Evolutionary conservation across 2,797 vertebrate genomes (phyloP), one percentile per base, ranked within the genome.

Genomic region (Urophycis tenuis): DNA sequence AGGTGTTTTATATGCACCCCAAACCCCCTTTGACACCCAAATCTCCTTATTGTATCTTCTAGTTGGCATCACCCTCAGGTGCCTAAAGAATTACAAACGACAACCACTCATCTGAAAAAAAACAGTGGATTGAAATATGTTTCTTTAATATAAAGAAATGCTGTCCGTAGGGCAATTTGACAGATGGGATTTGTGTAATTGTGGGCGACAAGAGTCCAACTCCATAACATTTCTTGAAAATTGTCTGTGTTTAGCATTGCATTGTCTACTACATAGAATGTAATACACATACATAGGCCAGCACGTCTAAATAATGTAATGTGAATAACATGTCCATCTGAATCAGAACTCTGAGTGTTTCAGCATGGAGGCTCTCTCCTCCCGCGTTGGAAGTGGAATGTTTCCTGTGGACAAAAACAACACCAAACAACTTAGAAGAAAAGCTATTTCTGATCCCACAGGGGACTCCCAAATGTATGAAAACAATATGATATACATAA

Each of bases 381-480:
- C 93, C 60, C 91, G 87, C 81, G 93, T 91, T 78, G 93, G 93
- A 75, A 97, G 82, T 82, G 97, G 92, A 87, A 98, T 96, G 85
- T 99, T 98, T 90, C 96, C 97, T 99, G 88, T 74, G 79, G 3
- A 29, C n/a, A 78, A 17, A 81, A 74, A 77, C 25, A 29, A 64
- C 60, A n/a, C n/a, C n/a, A 67, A 64, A 11, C 6, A 25, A 29
- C 11, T 29, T 60, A 60, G 1, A 29, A 41, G 11, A 70, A 70
- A 30, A 31, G 25, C 67, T 7, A 30, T 31, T 32, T 30, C 30
- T 70, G 30, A 31, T 7, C 15, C 15, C 32, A 71, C 1, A 32
- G 67, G 30, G 3, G 33, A 6, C 17, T 32, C 31, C 22, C 69
- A 71, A 32, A 31, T 32, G 29, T 11, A 11, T 64, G 22, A n/a